Evolutionary conservation across 2,797 vertebrate genomes (phyloP).

Genomic region (Argya squamiceps): DNA sequence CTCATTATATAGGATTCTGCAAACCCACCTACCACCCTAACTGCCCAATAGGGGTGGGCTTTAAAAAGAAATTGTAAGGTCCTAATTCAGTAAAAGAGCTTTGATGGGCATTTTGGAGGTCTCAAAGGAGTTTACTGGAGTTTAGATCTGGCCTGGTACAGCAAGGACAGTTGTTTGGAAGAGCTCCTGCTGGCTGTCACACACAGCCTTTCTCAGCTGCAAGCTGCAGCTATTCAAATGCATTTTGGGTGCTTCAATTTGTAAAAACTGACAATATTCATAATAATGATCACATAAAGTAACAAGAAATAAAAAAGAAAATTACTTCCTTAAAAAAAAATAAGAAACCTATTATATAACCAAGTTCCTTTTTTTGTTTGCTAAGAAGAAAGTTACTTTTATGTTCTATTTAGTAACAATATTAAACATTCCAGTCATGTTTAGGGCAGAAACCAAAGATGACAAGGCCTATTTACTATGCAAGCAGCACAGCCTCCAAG

Average conservation of each 20-base stretch:
- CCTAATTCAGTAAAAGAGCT: neutral
- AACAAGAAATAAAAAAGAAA: neutral
- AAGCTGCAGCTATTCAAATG: neutral
- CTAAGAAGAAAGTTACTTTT: neutral
- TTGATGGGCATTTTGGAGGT: neutral
- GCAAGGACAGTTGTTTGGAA: neutral
- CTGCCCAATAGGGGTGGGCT: neutral
- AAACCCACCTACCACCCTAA: neutral
- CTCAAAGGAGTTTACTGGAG: neutral
- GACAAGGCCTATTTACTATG: neutral
- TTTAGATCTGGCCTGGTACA: neutral
- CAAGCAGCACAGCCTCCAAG: neutral
- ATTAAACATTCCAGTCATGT: neutral
- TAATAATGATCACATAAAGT: neutral
- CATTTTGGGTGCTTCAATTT: neutral
- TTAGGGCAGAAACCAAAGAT: neutral
- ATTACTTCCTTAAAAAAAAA: neutral
- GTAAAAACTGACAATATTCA: neutral
- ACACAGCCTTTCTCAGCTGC: neutral
- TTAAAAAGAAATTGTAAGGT: neutral
- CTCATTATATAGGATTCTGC: neutral
- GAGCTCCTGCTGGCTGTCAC: neutral
- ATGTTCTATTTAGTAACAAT: neutral
- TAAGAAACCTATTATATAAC: neutral
- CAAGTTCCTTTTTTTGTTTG: neutral